Base-by-base conservation (phyloP, 2,113 vertebrate species). In the Thalassarche chlororhynchos region DNA sequence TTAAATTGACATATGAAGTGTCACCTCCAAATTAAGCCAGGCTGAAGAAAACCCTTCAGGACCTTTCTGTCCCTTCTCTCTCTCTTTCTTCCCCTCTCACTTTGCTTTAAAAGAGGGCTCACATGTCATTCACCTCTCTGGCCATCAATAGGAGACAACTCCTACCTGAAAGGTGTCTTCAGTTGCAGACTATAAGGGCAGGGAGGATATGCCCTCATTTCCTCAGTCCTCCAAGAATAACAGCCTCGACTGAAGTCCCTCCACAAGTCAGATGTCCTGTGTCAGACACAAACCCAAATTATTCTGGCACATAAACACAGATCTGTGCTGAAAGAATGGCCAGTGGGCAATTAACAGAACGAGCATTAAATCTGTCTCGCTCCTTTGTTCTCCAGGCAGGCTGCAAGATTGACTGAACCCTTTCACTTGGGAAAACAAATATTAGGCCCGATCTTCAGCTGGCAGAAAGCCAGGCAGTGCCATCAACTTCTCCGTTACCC, bases 1-100 rank as follows among this genome's bases (percentile, higher is more conserved):
- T 90, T 84, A 92, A 93, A 88, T 44, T 93, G 93, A 96, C 64
- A 42, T 66, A 84, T 80, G 71, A 95, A 94, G 40, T 38, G 85
- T 93, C 90, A 94, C 82, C 88, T 96, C 92, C 88, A 90, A 95
- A 97, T 94, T 77, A 93, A 88, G 66, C 23, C 62, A 77, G 58
- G 87, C 75, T 92, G 78, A 94, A 93, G 78, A 96, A 95, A 97
- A 64, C 81, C 92, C 85, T 93, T 93, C 85, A 84, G 87, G 89
- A 93, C 28, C 58, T 90, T 92, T 90, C 52, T 66, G 58, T 94
- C 46, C 46, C 68, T 76, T 81, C 54, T 80, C 54, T 84, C 38
- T 90, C 40, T 58, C 49, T 38, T 24, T 79, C 32, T 75, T 69
- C 34, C 20, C 20, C 28, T 77, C 77, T 69, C 57, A 40, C 3